Conservation (phyloP, 1,140 invertebrate species). For the Magallana angulata region DNA sequence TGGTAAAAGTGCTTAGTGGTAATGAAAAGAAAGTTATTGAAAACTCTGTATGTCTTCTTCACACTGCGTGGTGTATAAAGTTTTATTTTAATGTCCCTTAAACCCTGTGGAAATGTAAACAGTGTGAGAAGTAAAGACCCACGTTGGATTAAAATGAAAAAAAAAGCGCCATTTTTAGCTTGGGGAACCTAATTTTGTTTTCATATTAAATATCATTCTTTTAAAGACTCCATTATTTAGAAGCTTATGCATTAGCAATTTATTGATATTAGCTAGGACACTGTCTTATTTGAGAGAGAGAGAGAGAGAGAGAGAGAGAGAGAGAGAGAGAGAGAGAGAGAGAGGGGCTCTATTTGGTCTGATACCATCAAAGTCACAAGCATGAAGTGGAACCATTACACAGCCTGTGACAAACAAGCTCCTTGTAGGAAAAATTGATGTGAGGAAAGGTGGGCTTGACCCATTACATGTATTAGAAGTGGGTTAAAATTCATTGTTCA, state of each 20-base stretch:
- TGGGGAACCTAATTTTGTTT: background rate
- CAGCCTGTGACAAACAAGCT: background rate
- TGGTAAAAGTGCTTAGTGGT: background rate
- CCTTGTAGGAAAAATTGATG: background rate
- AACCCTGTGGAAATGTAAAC: background rate
- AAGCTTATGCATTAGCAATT: too few species aligned
- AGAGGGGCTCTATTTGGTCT: background rate
- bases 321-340: background rate
- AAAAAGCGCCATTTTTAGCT: background rate
- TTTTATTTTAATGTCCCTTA: background rate
- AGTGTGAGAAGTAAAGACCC: background rate
- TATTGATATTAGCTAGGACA: too few species aligned
- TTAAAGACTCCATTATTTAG: background rate
- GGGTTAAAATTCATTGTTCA: constrained; percentile 8
- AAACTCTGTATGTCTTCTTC: background rate
- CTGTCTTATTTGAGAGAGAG: too few species aligned
- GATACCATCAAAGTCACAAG: constrained; percentile 11
- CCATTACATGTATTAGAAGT: background rate
- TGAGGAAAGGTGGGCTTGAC: constrained; percentile 28
- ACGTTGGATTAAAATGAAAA: background rate
- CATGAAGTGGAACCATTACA: constrained; percentile 18
- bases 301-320: background rate
- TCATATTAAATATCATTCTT: constrained; percentile 4
- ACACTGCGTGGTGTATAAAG: background rate
- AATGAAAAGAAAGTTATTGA: background rate